These are phyloP conservation scores for Eupeodes luniger DNA, from an alignment of 2,888 invertebrate species.

Conservation along the genomic window DNA sequence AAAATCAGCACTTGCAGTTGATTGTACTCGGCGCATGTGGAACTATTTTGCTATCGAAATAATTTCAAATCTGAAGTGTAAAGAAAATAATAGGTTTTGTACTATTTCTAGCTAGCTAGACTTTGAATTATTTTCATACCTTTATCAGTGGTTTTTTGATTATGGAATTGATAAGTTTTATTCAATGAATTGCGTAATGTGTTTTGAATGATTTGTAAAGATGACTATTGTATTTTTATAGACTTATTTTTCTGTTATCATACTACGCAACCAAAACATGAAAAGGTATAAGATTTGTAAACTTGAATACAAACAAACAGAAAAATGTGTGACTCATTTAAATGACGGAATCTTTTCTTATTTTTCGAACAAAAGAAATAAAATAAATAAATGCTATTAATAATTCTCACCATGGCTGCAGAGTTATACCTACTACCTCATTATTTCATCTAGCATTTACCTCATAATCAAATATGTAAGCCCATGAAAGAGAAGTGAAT, in stretches of 20 bases:
- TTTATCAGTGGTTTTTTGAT: background rate
- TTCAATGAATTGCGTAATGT: slow-evolving; percentile 36
- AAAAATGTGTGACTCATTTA: background rate
- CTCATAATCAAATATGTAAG: slow-evolving; percentile 4
- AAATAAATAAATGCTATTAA: slow-evolving; percentile 17
- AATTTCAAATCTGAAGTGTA: slow-evolving; percentile 35
- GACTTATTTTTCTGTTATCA: too few relatives aligned
- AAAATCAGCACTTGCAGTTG: slow-evolving; percentile 53
- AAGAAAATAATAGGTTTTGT: background rate
- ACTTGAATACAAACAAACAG: slow-evolving; percentile 36
- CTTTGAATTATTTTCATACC: slow-evolving; percentile 12
- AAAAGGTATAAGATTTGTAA: background rate
- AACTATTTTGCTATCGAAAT: slow-evolving; percentile 43
- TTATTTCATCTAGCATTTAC: slow-evolving; percentile 22
- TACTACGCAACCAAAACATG: too few relatives aligned
- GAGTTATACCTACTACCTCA: slow-evolving; percentile 14
- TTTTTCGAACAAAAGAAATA: background rate
- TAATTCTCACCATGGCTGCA: slow-evolving; percentile 21
- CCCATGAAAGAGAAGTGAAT: slow-evolving; percentile 19
- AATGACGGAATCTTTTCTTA: background rate
- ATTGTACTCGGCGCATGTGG: slow-evolving; percentile 52
- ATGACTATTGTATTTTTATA: too few relatives aligned
- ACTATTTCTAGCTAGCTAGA: background rate
- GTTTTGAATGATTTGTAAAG: background rate
- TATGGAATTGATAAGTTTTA: slow-evolving; percentile 17